These are phyloP conservation scores for Burhinus bistriatus DNA, from an alignment of 2,113 vertebrate species.

Conservation along the genomic window DNA sequence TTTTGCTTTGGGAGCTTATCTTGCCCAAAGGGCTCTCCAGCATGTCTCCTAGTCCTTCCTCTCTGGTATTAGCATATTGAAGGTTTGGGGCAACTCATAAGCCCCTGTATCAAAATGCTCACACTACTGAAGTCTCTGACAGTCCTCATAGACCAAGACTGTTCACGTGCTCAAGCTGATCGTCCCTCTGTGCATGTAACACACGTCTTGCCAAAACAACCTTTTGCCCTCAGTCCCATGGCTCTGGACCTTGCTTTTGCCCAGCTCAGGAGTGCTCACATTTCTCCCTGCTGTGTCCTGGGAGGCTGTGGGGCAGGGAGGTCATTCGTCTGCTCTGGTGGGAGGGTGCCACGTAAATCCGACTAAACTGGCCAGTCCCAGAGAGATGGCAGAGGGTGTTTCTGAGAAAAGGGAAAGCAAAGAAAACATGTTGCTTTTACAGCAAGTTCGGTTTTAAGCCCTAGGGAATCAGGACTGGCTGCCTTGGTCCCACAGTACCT, in stretches of 20 bases:
- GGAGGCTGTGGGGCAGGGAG: neutral
- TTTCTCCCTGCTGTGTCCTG: neutral
- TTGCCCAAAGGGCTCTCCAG: neutral
- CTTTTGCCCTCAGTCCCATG: fast-evolving
- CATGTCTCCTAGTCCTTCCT: neutral
- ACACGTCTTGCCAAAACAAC: neutral
- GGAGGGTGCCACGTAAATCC: neutral
- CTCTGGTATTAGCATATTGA: neutral
- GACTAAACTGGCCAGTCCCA: too few relatives aligned
- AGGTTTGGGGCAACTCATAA: neutral
- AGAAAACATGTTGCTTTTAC: neutral
- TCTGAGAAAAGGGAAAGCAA: neutral
- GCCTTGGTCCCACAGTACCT: neutral
- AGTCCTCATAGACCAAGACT: neutral
- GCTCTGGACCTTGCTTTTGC: neutral
- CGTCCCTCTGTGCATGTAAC: fast-evolving
- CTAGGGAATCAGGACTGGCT: neutral
- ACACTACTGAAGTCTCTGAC: neutral
- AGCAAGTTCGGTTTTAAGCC: neutral
- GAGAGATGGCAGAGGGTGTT: neutral
- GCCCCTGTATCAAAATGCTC: neutral
- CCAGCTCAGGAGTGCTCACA: neutral
- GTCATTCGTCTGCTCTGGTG: neutral
- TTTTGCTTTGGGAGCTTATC: neutral
- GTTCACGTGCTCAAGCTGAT: neutral